These are phyloP conservation scores for Ia io DNA, from an alignment of 2,113 vertebrate genomes.

Conservation along the genomic window DNA sequence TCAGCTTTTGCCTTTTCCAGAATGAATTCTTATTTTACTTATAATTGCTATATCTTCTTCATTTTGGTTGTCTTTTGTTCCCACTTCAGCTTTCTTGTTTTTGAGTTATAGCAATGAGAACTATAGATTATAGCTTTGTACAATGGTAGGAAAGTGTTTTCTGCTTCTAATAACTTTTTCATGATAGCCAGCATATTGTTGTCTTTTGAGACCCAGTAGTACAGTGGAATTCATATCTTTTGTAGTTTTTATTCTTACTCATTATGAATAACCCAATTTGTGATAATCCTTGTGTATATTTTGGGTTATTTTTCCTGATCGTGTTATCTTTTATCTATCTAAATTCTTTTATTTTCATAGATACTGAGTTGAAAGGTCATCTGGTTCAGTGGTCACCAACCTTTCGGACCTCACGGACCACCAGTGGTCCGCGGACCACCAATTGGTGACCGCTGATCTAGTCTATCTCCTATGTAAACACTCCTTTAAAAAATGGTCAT, in stretches of 20 bases:
- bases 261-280: not conserved
- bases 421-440: too few species aligned
- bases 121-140: not conserved
- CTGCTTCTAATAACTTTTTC: not conserved
- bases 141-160: not conserved
- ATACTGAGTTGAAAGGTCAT: not conserved
- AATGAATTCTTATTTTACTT: conserved; percentile 29
- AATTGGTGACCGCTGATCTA: not conserved
- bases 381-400: not conserved
- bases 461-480: not conserved
- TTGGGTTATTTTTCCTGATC: not conserved
- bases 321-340: not conserved
- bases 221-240: not conserved
- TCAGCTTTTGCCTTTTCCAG: not conserved
- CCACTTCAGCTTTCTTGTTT: conserved; percentile 2
- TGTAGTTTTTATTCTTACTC: not conserved
- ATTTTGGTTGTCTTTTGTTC: conserved; percentile 9
- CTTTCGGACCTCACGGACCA: too few species aligned
- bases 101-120: not conserved
- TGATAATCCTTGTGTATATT: not conserved
- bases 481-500: not conserved
- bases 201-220: not conserved
- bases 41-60: not conserved
- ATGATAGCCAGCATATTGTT: not conserved
- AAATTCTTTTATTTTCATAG: conserved; percentile 39